Evolutionary conservation across 2,113 vertebrate species (phyloP).

Genomic region (Electrona antarctica): DNA sequence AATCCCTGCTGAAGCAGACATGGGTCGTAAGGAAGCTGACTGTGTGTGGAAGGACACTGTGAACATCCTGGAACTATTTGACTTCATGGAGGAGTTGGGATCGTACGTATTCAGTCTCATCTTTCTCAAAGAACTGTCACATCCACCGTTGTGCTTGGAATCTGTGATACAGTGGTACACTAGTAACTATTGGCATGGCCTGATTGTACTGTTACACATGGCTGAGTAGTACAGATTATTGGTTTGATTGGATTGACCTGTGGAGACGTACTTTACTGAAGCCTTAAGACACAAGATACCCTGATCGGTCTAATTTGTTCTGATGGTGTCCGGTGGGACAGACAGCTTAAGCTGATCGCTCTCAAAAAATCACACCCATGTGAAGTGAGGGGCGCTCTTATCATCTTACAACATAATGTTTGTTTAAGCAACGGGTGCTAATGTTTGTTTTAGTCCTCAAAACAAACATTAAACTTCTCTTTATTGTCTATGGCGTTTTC

Average conservation of each 20-base stretch:
- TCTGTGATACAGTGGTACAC: too few relatives aligned
- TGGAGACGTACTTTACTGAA: constrained; percentile 31
- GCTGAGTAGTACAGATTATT: constrained; percentile 40
- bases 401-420: too few relatives aligned
- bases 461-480: too few relatives aligned
- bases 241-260: constrained; percentile 57
- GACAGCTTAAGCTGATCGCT: constrained; percentile 25
- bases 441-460: too few relatives aligned
- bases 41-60: constrained; percentile 90
- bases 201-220: background rate
- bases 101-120: constrained; percentile 83
- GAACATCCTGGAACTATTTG: constrained; percentile 92
- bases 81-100: constrained; percentile 92
- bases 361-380: too few relatives aligned
- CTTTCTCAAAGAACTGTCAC: background rate
- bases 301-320: constrained; percentile 10
- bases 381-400: too few relatives aligned
- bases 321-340: background rate
- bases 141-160: too few relatives aligned
- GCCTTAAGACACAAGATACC: constrained; percentile 26
- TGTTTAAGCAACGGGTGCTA: too few relatives aligned
- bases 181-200: background rate
- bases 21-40: constrained; percentile 86
- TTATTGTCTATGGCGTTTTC: too few relatives aligned
- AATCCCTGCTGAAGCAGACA: constrained; percentile 79